These are phyloP conservation scores for Gasteruption jaculator DNA, from an alignment of 2,888 invertebrate species.

Conservation along the genomic window DNA sequence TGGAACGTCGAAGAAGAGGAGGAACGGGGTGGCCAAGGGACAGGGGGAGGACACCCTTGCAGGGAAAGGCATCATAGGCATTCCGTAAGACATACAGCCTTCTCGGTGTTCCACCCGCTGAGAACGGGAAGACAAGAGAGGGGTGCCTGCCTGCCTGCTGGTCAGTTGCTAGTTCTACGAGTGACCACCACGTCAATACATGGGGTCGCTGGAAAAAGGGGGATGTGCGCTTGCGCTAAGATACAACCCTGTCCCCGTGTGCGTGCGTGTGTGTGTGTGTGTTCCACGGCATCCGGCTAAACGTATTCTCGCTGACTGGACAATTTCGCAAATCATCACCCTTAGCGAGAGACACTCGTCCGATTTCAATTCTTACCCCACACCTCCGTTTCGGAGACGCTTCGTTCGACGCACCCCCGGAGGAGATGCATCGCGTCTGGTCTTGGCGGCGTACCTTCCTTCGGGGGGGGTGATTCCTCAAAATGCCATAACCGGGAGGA, in stretches of 20 bases:
- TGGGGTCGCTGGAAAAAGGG: constrained; percentile 41
- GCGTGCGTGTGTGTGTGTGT: constrained; percentile 13
- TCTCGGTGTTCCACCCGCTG: constrained; percentile 25
- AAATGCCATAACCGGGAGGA: too few relatives aligned
- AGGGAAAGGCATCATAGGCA: constrained; percentile 44
- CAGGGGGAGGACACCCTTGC: constrained; percentile 1
- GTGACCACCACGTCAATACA: constrained; percentile 51
- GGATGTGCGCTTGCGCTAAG: constrained; percentile 45
- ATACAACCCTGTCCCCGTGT: too few relatives aligned
- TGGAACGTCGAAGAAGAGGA: constrained; percentile 9
- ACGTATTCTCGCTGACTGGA: constrained; percentile 35
- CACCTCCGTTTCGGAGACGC: too few relatives aligned
- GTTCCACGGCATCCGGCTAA: too few relatives aligned
- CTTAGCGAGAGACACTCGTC: too few relatives aligned
- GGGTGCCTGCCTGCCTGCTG: constrained; percentile 26
- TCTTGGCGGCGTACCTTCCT: too few relatives aligned
- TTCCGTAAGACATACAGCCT: constrained; percentile 45
- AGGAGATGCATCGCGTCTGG: too few relatives aligned
- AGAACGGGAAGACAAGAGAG: constrained; percentile 8
- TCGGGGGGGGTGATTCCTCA: too few relatives aligned
- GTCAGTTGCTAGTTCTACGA: constrained; percentile 41
- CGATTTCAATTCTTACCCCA: too few relatives aligned
- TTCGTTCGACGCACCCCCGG: too few relatives aligned
- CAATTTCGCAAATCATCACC: constrained; percentile 38
- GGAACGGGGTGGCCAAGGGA: background rate